Evolutionary conservation across 2,888 invertebrate genomes (phyloP).

Genomic region (Andrena camellia): DNA sequence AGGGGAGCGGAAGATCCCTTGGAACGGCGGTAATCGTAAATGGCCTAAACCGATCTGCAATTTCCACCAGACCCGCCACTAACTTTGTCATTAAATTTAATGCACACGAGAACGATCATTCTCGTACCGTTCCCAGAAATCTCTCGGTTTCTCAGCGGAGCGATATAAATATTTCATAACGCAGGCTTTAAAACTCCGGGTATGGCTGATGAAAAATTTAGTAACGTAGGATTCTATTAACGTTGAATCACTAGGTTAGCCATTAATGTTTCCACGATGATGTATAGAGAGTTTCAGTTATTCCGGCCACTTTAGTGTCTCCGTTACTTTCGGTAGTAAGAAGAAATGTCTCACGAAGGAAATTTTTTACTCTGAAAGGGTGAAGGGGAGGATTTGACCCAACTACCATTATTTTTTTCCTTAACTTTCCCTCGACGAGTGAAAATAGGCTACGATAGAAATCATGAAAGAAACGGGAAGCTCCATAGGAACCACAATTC

Average conservation of each 20-base stretch:
- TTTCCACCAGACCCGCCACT: background rate
- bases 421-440: too few species aligned
- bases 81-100: slow-evolving; percentile 14
- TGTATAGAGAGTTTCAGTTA: background rate
- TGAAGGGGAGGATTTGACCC: too few species aligned
- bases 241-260: background rate
- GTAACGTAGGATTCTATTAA: background rate
- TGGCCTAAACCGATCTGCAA: slow-evolving; percentile 42
- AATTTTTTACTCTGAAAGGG: too few species aligned
- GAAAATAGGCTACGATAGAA: too few species aligned
- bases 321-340: too few species aligned
- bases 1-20: slow-evolving; percentile 1
- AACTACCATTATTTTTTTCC: too few species aligned
- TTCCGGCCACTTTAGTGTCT: too few species aligned
- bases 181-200: background rate
- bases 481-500: too few species aligned
- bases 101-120: slow-evolving; percentile 41
- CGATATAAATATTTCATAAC: slow-evolving; percentile 18
- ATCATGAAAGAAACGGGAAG: too few species aligned
- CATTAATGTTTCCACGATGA: background rate
- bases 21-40: slow-evolving; percentile 68
- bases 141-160: background rate
- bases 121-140: slow-evolving; percentile 6
- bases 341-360: too few species aligned
- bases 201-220: background rate